Evolutionary conservation across 1,140 invertebrate species (phyloP).

Genomic region (Diorhabda elongata): DNA sequence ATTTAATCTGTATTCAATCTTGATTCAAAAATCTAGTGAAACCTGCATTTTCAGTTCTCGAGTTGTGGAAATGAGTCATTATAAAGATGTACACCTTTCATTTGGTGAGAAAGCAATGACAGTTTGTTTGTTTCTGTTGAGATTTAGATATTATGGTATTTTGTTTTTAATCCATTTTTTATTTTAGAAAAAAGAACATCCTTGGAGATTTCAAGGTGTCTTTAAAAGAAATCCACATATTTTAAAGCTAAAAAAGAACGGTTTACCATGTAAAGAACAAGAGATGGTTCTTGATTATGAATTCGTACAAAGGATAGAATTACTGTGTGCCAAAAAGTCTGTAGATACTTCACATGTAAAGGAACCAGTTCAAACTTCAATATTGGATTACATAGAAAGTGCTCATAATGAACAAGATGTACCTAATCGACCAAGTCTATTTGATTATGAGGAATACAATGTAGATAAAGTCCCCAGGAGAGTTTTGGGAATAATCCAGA

Average conservation of each 20-base stretch:
- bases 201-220: neutral
- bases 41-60: too few species aligned
- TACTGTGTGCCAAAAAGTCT: neutral
- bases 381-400: slow-evolving; percentile 9
- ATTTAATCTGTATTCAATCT: too few species aligned
- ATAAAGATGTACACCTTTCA: too few species aligned
- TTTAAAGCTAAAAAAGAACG: neutral
- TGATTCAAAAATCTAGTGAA: too few species aligned
- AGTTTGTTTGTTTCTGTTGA: too few species aligned
- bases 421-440: neutral
- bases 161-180: too few species aligned
- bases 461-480: neutral
- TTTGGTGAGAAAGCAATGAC: too few species aligned
- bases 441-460: slow-evolving; percentile 9
- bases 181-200: neutral
- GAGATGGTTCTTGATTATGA: slow-evolving; percentile 8
- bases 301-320: neutral
- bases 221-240: slow-evolving; percentile 2
- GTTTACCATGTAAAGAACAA: slow-evolving; percentile 1
- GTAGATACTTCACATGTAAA: neutral
- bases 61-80: too few species aligned
- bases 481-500: slow-evolving; percentile 2
- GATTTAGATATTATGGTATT: too few species aligned
- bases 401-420: neutral
- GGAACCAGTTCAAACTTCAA: slow-evolving; percentile 4